phyloP scores from a whole-genome alignment of 1,140 invertebrate species.

The Lordiphosa collinella region DNA sequence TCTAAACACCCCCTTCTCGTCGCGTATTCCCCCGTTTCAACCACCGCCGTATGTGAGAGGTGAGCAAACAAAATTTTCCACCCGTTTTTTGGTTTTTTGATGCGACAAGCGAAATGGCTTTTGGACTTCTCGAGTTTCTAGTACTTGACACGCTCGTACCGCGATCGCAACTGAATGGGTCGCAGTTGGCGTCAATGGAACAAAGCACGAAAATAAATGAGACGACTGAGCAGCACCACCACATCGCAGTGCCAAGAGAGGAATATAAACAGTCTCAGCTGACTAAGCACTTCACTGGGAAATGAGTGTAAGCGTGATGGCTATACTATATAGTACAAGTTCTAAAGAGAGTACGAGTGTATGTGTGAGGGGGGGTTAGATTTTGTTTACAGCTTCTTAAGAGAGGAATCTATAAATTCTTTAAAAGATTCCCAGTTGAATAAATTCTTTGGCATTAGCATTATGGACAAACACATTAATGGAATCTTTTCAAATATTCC shows the following conservation, averaged over 20 bases:
- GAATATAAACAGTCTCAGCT: conserved; percentile 10
- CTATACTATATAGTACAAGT: too few species aligned
- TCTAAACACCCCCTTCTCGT: conserved; percentile 6
- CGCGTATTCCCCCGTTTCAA: conserved; percentile 41
- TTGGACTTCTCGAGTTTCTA: conserved; percentile 13
- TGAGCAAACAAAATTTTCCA: conserved; percentile 61
- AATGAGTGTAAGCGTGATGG: too few species aligned
- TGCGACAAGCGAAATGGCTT: conserved; percentile 3
- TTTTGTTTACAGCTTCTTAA: too few species aligned
- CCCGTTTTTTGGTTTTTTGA: conserved; percentile 37
- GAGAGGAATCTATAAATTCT: too few species aligned
- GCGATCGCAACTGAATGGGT: conserved; percentile 66
- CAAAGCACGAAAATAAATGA: conserved; percentile 48
- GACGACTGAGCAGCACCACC: conserved; percentile 16
- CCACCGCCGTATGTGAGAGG: conserved; percentile 43
- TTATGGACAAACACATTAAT: too few species aligned
- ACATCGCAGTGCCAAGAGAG: too few species aligned
- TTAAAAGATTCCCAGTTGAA: too few species aligned
- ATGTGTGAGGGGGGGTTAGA: too few species aligned
- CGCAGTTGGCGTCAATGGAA: conserved; percentile 45
- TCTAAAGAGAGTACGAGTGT: too few species aligned
- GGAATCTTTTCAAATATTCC: too few species aligned
- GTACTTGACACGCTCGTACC: conserved; percentile 59
- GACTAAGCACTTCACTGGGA: too few species aligned
- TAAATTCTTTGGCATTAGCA: too few species aligned